Conservation (phyloP, 2,797 vertebrate genomes). For the Sebastes diploproa region DNA sequence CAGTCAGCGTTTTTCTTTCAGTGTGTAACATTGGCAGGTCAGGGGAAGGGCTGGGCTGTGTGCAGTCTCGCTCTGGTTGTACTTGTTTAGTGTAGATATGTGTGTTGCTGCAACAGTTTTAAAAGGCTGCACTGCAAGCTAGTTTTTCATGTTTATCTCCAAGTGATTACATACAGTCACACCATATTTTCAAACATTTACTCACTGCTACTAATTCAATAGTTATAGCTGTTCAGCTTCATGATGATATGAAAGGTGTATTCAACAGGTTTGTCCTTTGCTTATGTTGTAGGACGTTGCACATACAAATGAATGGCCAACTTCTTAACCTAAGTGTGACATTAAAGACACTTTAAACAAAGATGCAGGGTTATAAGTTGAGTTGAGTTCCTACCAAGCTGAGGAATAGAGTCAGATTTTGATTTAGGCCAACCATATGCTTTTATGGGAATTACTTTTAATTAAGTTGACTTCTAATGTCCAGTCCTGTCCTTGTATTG, state of each 20-base stretch:
- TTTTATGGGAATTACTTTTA: background rate
- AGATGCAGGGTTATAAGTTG: background rate
- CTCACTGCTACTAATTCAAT: background rate
- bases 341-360: slow-evolving; percentile 16
- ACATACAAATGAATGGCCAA: background rate
- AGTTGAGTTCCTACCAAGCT: background rate
- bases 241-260: background rate
- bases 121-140: background rate
- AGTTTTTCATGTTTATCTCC: background rate
- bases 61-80: background rate
- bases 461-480: slow-evolving; percentile 4
- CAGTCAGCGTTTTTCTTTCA: slow-evolving; percentile 77
- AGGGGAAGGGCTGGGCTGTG: slow-evolving; percentile 3
- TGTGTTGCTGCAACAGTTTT: background rate
- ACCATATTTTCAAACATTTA: background rate
- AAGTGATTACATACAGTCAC: background rate
- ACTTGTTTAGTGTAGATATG: background rate
- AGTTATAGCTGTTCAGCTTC: background rate
- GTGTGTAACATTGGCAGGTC: background rate
- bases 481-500: background rate
- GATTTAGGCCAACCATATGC: background rate
- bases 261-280: background rate
- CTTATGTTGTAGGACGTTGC: background rate
- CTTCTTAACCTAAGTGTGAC: background rate
- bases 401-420: background rate